Evolutionary conservation across 1,140 invertebrate genomes (phyloP), one percentile per base, ranked within the genome.

Genomic region (Cotesia chilonis): DNA sequence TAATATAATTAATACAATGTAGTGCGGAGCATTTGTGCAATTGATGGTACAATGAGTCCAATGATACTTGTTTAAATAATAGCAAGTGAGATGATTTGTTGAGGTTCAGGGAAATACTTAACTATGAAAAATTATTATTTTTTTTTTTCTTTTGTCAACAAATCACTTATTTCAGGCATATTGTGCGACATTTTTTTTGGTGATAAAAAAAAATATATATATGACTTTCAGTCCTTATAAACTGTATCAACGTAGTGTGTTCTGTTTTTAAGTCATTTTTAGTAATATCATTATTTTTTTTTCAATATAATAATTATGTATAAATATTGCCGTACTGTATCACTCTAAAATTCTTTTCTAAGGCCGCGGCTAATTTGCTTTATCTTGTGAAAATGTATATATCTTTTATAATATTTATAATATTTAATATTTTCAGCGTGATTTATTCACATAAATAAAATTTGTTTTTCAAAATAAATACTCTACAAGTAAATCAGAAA

Each of bases 61-160:
- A 28, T 28, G 28, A 28, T 28, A 28, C 28, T 63, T 63, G 14
- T 12, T 35, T n/a, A 64, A 38, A 17, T 47, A 64, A 64, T 64
- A 12, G 10, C 60, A 61, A 38, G 36, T 28, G 4, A 4, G 20
- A 70, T 37, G 66, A 64, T 70, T 17, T 67, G 14, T 54, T 66
- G 68, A 63, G 73, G 73, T 74, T 74, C 73, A 74, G 73, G 73
- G 73, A 74, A 60, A 51, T 67, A 55, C 67, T 59, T 41, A 47
- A 37, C 38, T 35, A 66, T 59, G n/a, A 20, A 60, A 54, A 14
- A 20, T 51, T 70, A 28, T 28, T n/a, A n/a, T 28, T 28, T 37
- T 57, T 57, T 47, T 51, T 70, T 37, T 57, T 57, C 41, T 51
- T 38, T 59, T 59, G 12, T 14, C 36, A 69, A 59, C 61, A 70